Percentiles rank a stretch among this genome's conserved stretches.
Evolutionary conservation across 2,888 invertebrate species (phyloP).

Genomic region (Dioctria rufipes): DNA sequence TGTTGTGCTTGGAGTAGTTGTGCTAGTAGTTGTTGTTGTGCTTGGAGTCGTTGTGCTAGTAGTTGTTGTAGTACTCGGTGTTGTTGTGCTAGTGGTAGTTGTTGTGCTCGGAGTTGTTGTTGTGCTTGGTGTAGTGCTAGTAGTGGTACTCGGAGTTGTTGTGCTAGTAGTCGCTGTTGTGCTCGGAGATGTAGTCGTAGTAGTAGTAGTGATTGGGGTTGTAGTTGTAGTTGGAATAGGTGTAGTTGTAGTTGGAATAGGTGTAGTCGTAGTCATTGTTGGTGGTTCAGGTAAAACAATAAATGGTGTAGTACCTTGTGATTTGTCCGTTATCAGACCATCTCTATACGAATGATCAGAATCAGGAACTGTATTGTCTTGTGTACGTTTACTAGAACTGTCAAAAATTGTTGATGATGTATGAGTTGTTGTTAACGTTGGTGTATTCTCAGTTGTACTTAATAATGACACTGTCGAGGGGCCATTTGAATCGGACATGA

Average conservation of each 20-base stretch:
- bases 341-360: constrained; percentile 54
- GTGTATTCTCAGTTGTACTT: constrained; percentile 26
- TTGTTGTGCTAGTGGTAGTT: constrained; percentile 24
- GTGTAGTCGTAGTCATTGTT: constrained; percentile 30
- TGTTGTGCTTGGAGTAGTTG: constrained; percentile 55
- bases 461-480: not conserved
- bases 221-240: constrained; percentile 49
- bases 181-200: constrained; percentile 55
- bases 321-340: constrained; percentile 33
- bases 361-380: constrained; percentile 58
- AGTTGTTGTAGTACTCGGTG: constrained; percentile 54
- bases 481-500: constrained; percentile 16
- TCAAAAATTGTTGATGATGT: constrained; percentile 6
- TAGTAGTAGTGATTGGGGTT: constrained; percentile 57
- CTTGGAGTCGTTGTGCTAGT: constrained; percentile 55
- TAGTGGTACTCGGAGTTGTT: constrained; percentile 56
- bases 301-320: constrained; percentile 52
- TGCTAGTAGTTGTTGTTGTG: constrained; percentile 44
- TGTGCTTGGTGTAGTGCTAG: constrained; percentile 58
- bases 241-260: constrained; percentile 45
- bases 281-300: constrained; percentile 54
- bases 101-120: constrained; percentile 64
- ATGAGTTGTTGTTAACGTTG: constrained; percentile 69
- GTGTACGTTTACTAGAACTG: constrained; percentile 53
- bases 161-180: constrained; percentile 51